These are phyloP conservation scores for Drosophila oshimai DNA, from an alignment of 1,140 invertebrate genomes.

Conservation along the genomic window DNA sequence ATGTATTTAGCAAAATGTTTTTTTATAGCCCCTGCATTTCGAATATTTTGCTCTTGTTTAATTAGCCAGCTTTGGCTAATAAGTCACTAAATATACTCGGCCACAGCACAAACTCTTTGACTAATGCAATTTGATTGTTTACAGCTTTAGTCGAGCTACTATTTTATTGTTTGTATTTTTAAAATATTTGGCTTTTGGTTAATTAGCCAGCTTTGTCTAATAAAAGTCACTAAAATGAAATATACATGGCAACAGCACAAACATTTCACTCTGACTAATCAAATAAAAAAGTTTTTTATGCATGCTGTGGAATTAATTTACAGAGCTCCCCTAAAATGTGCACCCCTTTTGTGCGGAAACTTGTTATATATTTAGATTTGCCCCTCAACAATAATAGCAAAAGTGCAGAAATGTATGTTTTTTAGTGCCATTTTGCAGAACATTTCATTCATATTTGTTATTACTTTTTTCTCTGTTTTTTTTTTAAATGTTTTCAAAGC, in stretches of 20 bases:
- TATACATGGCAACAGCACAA: not conserved
- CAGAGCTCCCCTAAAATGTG: not conserved
- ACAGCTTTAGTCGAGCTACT: not conserved
- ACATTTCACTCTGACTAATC: not conserved
- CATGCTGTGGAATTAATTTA: not conserved
- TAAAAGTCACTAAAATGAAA: not conserved
- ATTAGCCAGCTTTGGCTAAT: not conserved
- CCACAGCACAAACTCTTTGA: not conserved
- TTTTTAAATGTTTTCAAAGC: too few relatives aligned
- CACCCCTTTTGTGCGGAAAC: constrained; percentile 14
- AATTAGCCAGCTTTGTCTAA: constrained; percentile 18
- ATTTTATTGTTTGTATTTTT: not conserved
- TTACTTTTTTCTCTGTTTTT: too few relatives aligned
- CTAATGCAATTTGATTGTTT: not conserved
- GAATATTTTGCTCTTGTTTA: not conserved
- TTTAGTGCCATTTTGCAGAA: too few relatives aligned
- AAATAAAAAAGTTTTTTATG: not conserved
- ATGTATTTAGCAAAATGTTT: not conserved
- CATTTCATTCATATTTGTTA: too few relatives aligned
- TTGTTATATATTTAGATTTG: constrained; percentile 5
- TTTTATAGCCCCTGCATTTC: not conserved
- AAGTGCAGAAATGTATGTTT: constrained; percentile 9
- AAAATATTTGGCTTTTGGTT: not conserved
- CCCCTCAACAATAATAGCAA: not conserved
- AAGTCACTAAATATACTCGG: not conserved